Evolutionary conservation across 2,797 vertebrate species (phyloP).

Genomic region (Alauda arvensis): DNA sequence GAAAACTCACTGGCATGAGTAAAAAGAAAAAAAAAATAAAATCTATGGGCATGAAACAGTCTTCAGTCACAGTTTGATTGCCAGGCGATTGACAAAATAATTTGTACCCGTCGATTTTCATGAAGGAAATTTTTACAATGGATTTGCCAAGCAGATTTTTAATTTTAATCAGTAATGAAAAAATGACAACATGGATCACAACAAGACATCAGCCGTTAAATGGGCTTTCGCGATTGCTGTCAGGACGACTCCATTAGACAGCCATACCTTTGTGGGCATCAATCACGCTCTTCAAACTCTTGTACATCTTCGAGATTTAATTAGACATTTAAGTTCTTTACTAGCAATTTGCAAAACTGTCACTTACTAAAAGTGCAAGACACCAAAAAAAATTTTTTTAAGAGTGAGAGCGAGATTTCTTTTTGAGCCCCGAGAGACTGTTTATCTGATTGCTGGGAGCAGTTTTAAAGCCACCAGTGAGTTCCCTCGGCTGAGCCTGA

Average conservation of each 20-base stretch:
- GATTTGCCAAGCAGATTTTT: conserved; percentile 88
- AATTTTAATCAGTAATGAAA: conserved; percentile 98
- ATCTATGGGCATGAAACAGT: conserved; percentile 79
- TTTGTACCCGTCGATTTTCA: conserved; percentile 91
- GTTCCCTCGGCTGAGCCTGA: not conserved
- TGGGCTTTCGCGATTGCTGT: conserved; percentile 92
- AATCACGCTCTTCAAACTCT: conserved; percentile 85
- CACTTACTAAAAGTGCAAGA: conserved; percentile 74
- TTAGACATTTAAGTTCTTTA: conserved; percentile 81
- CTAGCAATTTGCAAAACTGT: conserved; percentile 80
- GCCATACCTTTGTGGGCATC: conserved; percentile 89
- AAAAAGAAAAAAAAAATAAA: conserved; percentile 63
- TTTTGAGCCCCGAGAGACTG: not conserved
- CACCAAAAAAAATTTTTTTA: conserved; percentile 41
- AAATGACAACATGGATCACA: conserved; percentile 98
- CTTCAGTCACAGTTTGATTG: conserved; percentile 77
- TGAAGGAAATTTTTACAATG: conserved; percentile 84
- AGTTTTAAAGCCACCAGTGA: not conserved
- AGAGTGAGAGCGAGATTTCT: not conserved
- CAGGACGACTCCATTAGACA: conserved; percentile 88
- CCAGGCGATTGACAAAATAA: conserved; percentile 94
- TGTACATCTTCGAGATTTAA: conserved; percentile 77
- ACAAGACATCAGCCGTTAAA: conserved; percentile 96
- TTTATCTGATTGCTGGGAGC: conserved; percentile 19
- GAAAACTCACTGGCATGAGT: conserved; percentile 68